Evolutionary conservation across 1,140 invertebrate genomes (phyloP), one percentile per base, ranked within the genome.

Genomic region (Rhagoletis zephyria): DNA sequence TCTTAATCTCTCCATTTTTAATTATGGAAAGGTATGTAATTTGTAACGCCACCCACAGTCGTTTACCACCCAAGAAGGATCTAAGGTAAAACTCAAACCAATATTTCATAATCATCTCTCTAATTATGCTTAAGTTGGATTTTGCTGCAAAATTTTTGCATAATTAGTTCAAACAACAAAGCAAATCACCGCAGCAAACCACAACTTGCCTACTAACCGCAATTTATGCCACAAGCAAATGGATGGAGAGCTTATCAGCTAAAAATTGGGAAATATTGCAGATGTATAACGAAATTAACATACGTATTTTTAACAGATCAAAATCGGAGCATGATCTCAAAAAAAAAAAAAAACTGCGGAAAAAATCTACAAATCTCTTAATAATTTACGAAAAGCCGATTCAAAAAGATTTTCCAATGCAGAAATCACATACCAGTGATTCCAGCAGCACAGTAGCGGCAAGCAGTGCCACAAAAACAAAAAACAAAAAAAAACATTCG

Each of bases 351-450:
- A 74, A 9, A 48, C 14, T 74, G 45, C 42, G 42, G 6, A 74
- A 74, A 74, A 74, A 12, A 48, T n/a, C 40, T 48, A 45, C 10
- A 74, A 81, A 81, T 81, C 74, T 56, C n/a, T 56, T 81, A 81
- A 81, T 81, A 59, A 30, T 19, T 81, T 56, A 1, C 7, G 16
- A 56, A 81, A 81, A 81, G 14, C 74, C 74, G 51, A 81, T 81
- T 81, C 9, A 10, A 30, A 12, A n/a, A 56, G n/a, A 81, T 56
- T 81, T 81, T 14, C 0, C 19, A 2, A 12, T 74, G 10, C 40
- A 30, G 1, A 30, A 30, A 30, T 30, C 30, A 30, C 30, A 30
- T 30, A 14, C 9, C n/a, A 4, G 61, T 63, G 30, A 74, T 74
- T n/a, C 45, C 70, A 48, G 42, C n/a, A 81, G 42, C n/a, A 81